Base-by-base conservation (phyloP, 1,140 invertebrate species). In the Brachionus rubens region DNA sequence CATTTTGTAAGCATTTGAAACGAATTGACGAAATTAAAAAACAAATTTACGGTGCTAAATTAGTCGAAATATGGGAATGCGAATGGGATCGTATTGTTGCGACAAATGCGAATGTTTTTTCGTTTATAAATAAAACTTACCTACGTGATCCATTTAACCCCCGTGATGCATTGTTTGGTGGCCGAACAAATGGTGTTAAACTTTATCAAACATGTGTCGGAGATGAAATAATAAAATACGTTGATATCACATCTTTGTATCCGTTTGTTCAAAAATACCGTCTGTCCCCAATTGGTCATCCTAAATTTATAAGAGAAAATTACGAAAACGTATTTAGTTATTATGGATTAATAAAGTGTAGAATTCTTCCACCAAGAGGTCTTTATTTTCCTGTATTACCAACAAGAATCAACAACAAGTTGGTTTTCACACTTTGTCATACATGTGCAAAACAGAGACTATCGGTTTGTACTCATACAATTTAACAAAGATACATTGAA, bases 171-270 rank as follows among this genome's bases (percentile, higher is more conserved):
- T 82, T 84, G 65, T 83, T 80, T 65, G 82, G 83, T 12, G 82
- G n/a, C 82, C n/a, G 82, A 14, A 83, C 80, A 19, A 80, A 81
- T 77, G 81, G 80, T 33, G 79, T 78, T n/a, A 77, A 78, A 6
- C 65, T 81, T 10, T 78, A 79, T 43, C 79, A 81, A 56, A 79
- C 80, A 77, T 59, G 50, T 14, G 41, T 75, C 24, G 47, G 77
- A n/a, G 75, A 67, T 59, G 82, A 85, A 78, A 79, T 79, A 79
- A 83, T 83, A 40, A 77, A 78, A 76, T 84, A 83, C 67, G 40
- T 80, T 0, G 82, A 85, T 76, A 80, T 84, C 47, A 80, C 79
- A 26, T 81, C 79, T n/a, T 76, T 84, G 1, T 84, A 84, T 76
- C 83, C 33, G 9, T 36, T 9, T 36, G 33, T 36, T 36, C 33